Base-by-base conservation (phyloP, 2,888 invertebrate genomes). In the Lasioglossum figueresi region DNA sequence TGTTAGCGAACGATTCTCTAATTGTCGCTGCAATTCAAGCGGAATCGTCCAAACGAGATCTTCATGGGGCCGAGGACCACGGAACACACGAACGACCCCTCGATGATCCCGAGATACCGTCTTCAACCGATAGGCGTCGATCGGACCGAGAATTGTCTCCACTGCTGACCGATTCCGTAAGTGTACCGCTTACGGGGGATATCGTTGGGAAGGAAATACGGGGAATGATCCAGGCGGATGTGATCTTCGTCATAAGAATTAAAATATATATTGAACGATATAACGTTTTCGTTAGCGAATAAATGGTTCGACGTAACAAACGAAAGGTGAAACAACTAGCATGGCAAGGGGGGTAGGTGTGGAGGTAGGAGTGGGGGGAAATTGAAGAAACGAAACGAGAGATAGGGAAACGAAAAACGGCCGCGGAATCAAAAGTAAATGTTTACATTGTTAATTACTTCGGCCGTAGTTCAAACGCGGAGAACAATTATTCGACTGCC, bases 401-500 rank as follows among this genome's bases (percentile, higher is more conserved):
- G 23, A 45, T n/a, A 14, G 78, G 19, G 48, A 48, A 73, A 79
- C 40, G 72, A 80, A 74, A 80, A 74, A 74, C 63, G 66, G 43
- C 23, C 14, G n/a, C 14, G 68, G 80, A 79, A 88, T 87, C 88
- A 76, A 88, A 80, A 78, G 85, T 84, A 88, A 91, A 91, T 91
- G 89, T 91, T 91, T 91, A 91, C 86, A 84, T 80, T 81, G 89
- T 91, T 91, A 91, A 91, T 91, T 91, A 89, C 89, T 82, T 86
- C 83, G 72, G 84, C 76, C 79, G 87, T 89, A 89, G 85, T 88
- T 86, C 79, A 84, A 89, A 88, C 83, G 84, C 83, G 83, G 80
- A 85, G 90, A 91, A 91, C 92, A 91, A 92, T 93, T 93, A 93
- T 91, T 92, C 92, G 92, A 89, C 89, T 89, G 89, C 83, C 90